phyloP scores from a whole-genome alignment of 1,140 invertebrate species.

The Drosophila pallidifrons region DNA sequence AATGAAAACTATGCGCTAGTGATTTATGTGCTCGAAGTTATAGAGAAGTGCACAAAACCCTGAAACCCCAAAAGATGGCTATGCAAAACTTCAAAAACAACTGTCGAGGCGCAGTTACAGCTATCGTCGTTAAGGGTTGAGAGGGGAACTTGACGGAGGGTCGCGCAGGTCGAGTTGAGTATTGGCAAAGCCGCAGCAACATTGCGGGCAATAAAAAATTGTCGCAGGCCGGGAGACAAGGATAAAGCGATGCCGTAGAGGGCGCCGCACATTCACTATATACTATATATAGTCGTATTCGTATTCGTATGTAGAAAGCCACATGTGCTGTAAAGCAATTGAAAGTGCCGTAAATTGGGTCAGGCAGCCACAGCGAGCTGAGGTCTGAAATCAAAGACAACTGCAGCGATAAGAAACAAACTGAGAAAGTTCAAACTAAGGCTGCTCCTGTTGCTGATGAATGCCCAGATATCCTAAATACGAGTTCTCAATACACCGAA shows the following conservation, averaged over 20 bases:
- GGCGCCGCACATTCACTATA: neutral
- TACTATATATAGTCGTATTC: too few species aligned
- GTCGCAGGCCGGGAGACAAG: constrained; percentile 50
- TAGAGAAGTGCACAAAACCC: constrained; percentile 35
- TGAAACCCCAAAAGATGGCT: constrained; percentile 54
- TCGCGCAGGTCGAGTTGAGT: constrained; percentile 14
- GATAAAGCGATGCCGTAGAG: constrained; percentile 45
- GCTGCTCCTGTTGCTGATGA: neutral
- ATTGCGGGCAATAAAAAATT: constrained; percentile 61
- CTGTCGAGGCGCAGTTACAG: constrained; percentile 25
- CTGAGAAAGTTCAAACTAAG: neutral
- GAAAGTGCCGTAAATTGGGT: constrained; percentile 81
- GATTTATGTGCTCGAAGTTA: constrained; percentile 74
- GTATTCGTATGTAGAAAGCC: constrained; percentile 25
- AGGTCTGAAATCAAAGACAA: constrained; percentile 40
- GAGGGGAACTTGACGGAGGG: neutral
- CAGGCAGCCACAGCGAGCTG: constrained; percentile 42
- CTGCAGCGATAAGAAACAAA: neutral
- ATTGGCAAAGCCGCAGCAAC: constrained; percentile 64
- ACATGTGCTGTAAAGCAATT: constrained; percentile 74
- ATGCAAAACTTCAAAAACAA: constrained; percentile 77
- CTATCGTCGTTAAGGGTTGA: neutral
- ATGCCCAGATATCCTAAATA: neutral
- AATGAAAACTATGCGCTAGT: constrained; percentile 61
- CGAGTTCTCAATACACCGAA: neutral